phyloP scores from a whole-genome alignment of 2,113 vertebrate genomes.

The Odontophorus gujanensis region DNA sequence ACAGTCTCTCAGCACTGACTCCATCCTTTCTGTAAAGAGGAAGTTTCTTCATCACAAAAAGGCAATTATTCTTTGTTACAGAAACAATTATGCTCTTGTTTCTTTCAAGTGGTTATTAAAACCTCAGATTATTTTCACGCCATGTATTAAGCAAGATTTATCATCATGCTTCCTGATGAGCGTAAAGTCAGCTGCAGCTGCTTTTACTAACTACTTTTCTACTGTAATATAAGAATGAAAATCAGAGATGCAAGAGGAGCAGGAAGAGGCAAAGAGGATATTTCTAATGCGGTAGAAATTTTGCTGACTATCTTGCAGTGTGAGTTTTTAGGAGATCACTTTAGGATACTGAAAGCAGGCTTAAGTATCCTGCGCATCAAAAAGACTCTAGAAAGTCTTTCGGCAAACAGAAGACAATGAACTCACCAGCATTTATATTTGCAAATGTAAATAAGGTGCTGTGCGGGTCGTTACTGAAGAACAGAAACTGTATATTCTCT shows the following conservation, averaged over 20 bases:
- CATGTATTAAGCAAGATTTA: conserved; percentile 49
- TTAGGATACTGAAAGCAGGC: background rate
- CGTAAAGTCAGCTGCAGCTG: background rate
- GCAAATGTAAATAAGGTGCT: background rate
- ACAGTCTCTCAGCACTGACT: background rate
- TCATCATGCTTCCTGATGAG: background rate
- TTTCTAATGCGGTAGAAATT: background rate
- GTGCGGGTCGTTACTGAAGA: background rate
- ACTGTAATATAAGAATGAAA: background rate
- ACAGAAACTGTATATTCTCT: background rate
- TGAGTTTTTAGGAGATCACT: background rate
- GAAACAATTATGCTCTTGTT: background rate
- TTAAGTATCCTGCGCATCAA: background rate
- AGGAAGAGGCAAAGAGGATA: background rate
- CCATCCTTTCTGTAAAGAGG: background rate
- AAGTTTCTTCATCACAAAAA: background rate
- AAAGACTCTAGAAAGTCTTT: background rate
- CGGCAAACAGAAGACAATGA: background rate
- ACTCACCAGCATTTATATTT: background rate
- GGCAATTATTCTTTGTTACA: background rate
- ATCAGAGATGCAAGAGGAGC: background rate
- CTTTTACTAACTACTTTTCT: background rate
- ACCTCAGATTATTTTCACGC: conserved; percentile 40
- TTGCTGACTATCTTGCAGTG: background rate
- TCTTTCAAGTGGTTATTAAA: conserved; percentile 48